phyloP scores from a whole-genome alignment of 1,140 invertebrate species.

The Sipha flava region DNA sequence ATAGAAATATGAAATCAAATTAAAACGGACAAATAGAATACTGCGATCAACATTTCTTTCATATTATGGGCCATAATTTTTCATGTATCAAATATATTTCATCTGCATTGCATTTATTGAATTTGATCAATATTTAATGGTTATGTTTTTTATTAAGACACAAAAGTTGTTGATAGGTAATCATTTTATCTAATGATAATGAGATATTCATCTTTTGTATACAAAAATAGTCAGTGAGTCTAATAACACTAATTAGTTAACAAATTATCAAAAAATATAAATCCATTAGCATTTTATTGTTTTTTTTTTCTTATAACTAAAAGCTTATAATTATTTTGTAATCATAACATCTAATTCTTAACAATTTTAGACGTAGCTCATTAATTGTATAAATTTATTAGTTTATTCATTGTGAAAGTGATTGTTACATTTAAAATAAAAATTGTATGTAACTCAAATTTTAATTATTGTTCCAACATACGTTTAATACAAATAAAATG shows the following conservation, averaged over 20 bases:
- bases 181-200: not conserved
- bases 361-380: not conserved
- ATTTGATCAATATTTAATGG: not conserved
- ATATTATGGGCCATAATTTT: not conserved
- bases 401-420: not conserved
- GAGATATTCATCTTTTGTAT: not conserved
- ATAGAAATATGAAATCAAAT: not conserved
- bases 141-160: not conserved
- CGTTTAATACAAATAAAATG: conserved; percentile 2
- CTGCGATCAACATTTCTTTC: not conserved
- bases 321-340: not conserved
- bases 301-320: not conserved
- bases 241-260: not conserved
- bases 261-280: not conserved
- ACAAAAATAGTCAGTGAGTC: not conserved
- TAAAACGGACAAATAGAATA: conserved; percentile 1
- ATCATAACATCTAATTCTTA: not conserved
- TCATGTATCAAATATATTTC: not conserved
- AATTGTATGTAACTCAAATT: conserved; percentile 3
- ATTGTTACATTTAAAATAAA: not conserved
- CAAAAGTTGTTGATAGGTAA: too few species aligned
- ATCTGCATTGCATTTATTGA: not conserved
- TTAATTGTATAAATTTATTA: conserved; percentile 8
- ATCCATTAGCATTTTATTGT: conserved; percentile 3
- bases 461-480: conserved; percentile 9